Percentiles rank a stretch among this genome's conserved stretches.
phyloP scores from a whole-genome alignment of 2,888 invertebrate species.

The Cerceris ruficornis region DNA sequence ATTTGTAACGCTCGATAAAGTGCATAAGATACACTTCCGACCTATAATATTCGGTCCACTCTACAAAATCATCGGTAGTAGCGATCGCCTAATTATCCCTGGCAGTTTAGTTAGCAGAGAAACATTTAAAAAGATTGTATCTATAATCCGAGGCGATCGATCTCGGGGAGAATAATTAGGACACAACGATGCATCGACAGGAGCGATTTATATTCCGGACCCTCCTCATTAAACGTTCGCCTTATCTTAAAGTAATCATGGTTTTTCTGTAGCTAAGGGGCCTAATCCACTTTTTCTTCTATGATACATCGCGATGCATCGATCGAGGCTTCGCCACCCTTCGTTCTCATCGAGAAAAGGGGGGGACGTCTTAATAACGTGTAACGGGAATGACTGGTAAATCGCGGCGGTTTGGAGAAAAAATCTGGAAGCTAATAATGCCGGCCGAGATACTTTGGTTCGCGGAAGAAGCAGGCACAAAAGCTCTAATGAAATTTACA shows the following conservation, averaged over 20 bases:
- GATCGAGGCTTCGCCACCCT: slow-evolving; percentile 1
- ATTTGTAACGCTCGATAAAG: too few relatives aligned
- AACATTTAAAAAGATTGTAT: too few relatives aligned
- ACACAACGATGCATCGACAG: not conserved
- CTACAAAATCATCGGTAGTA: too few relatives aligned
- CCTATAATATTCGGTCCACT: too few relatives aligned
- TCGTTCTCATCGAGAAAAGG: slow-evolving; percentile 11
- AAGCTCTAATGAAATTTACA: slow-evolving; percentile 72
- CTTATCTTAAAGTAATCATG: slow-evolving; percentile 17
- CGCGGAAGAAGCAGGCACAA: slow-evolving; percentile 44
- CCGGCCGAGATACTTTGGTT: slow-evolving; percentile 26
- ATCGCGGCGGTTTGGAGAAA: slow-evolving; percentile 17
- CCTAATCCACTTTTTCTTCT: slow-evolving; percentile 16
- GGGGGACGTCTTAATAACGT: slow-evolving; percentile 41
- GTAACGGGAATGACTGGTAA: slow-evolving; percentile 40
- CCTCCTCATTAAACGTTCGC: slow-evolving; percentile 2
- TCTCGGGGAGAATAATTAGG: not conserved
- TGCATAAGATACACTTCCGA: too few relatives aligned
- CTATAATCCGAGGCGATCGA: not conserved
- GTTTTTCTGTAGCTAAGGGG: slow-evolving; percentile 1
- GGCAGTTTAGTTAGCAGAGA: too few relatives aligned
- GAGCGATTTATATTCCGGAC: not conserved
- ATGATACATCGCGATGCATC: slow-evolving; percentile 10
- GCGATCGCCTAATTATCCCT: too few relatives aligned
- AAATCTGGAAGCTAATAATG: slow-evolving; percentile 63